phyloP scores from a whole-genome alignment of 92 coral and sea anemone genomes.

The Scolanthus callimorphus region DNA sequence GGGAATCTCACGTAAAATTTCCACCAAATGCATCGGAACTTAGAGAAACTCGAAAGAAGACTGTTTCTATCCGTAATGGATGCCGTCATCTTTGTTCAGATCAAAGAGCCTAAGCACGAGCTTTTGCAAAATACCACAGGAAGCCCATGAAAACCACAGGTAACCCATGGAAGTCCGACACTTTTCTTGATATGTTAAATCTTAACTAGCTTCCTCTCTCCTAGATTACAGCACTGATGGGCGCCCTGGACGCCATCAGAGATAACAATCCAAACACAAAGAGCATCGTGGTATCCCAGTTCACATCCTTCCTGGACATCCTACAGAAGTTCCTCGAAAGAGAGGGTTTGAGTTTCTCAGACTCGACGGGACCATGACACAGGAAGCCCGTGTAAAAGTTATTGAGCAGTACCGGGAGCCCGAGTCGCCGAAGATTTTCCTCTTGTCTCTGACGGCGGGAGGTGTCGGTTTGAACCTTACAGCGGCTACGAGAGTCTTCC shows the following conservation, averaged over 20 bases:
- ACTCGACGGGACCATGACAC: conserved; percentile 76
- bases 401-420: conserved; percentile 52
- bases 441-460: conserved; percentile 79
- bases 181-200: no score
- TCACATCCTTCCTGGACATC: conserved; percentile 74
- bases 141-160: no score
- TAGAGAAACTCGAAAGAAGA: no score
- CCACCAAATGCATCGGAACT: no score
- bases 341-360: conserved; percentile 49
- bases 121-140: no score
- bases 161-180: no score
- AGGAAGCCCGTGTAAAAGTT: conserved; percentile 66
- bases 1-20: no score
- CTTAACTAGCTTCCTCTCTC: no score
- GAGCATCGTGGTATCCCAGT: conserved; percentile 84
- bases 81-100: no score
- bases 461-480: conserved; percentile 84
- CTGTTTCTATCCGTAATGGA: no score
- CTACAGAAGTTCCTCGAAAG: conserved; percentile 48
- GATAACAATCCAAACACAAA: conserved; percentile 66
- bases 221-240: conserved; percentile 68
- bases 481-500: conserved; percentile 76
- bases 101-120: no score
- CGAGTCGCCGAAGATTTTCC: conserved; percentile 61
- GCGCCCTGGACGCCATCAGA: conserved; percentile 62